Evolutionary conservation across 2,797 vertebrate genomes (phyloP), one percentile per base, ranked within the genome.

Genomic region (Harpagifer antarcticus): DNA sequence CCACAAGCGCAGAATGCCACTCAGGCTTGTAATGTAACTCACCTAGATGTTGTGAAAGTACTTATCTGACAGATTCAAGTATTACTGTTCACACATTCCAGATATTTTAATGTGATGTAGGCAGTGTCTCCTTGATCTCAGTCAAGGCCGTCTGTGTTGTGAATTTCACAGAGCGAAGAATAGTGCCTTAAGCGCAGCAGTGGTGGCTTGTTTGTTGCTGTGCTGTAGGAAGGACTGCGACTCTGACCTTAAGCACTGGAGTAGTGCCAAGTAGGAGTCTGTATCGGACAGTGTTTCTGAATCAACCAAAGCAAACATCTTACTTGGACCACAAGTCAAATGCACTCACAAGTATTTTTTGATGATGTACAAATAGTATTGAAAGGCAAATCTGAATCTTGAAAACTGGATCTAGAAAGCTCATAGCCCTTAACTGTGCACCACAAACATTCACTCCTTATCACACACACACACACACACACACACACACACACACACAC

Each of bases 181-280:
- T 90, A 81, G 27, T 60, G 86, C 89, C 86, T 81, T 58, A 50
- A 88, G 91, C 80, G 4, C 50, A 82, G 77, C 66, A 67, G 74
- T 57, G 33, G 76, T 70, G 52, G 65, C 73, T 55, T 78, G 62
- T 77, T 79, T 78, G 65, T 77, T 87, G 80, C 72, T 60, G 63
- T 55, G 59, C 65, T 67, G 59, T 64, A 58, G 83, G 73, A 78
- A 68, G 91, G 71, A 67, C 74, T 74, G 72, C 67, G 73, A 69
- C 19, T 54, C 48, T 82, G 81, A 87, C 82, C 85, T 88, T 83
- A 73, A 81, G 76, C 77, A 88, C 58, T 23, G 49, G 5, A 73
- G 68, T n/a, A 15, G 58, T 82, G 76, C 85, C 85, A 86, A 84
- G 73, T 76, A 74, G 55, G 27, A 68, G 69, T 71, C 75, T 56